Evolutionary conservation across 2,888 invertebrate species (phyloP), one percentile per base, ranked within the genome.

Genomic region (Lobophora halterata): DNA sequence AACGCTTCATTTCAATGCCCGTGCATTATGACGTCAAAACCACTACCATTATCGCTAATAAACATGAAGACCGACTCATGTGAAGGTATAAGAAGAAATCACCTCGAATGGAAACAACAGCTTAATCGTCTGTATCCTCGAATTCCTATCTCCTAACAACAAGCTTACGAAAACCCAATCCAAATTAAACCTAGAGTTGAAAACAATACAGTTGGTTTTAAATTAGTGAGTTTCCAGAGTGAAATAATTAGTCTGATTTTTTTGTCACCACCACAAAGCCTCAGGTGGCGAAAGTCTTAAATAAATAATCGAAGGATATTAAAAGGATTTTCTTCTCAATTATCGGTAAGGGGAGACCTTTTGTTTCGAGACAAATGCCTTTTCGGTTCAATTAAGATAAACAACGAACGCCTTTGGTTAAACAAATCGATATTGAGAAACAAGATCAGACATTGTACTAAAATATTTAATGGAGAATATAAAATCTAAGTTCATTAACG

Each of bases 241-340:
- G 28, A 69, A 71, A 73, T 75, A 71, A 71, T 65, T 68, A 68
- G 62, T 48, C 58, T 50, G 52, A 58, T 63, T 73, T 71, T 71
- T 77, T 76, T 72, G 66, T 64, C 64, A 51, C 56, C 48, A 32
- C 39, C 56, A 38, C 37, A 61, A 73, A 68, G 71, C 66, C 74
- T 78, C 81, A 82, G 81, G 81, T 81, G 80, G 71, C 69, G 63
- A 75, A 71, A 78, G 68, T 67, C 74, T 79, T 79, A 79, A 77
- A 79, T 76, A 80, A 80, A 81, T 79, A 80, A 81, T 80, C 78
- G 79, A 71, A 71, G 61, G 71, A 75, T 76, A 79, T 79, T 79
- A 76, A 63, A 51, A 63, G 55, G 48, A 55, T 55, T 62, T 66
- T 71, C 63, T 70, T 73, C 73, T 71, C 73, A 73, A 79, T 81